These are phyloP conservation scores for Salarias fasciatus DNA, from an alignment of 2,797 vertebrate genomes.

Conservation along the genomic window DNA sequence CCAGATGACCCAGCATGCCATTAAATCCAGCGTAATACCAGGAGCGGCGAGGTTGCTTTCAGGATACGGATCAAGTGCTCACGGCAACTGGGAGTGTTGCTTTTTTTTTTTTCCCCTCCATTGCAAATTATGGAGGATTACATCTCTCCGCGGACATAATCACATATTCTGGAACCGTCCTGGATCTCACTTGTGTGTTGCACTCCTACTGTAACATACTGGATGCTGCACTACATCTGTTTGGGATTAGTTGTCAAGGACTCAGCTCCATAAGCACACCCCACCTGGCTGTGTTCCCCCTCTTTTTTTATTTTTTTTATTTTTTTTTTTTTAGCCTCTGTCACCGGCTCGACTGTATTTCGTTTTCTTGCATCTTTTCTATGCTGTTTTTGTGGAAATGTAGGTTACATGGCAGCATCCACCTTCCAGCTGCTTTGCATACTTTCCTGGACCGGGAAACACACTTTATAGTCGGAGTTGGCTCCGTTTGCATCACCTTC, in stretches of 20 bases:
- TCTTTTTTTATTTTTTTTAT: neutral
- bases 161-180: slow-evolving; percentile 57
- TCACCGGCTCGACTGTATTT: slow-evolving; percentile 22
- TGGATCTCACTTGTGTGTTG: slow-evolving; percentile 44
- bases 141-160: slow-evolving; percentile 59
- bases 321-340: neutral
- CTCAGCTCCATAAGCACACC: slow-evolving; percentile 34
- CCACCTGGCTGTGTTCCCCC: slow-evolving; percentile 52
- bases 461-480: slow-evolving; percentile 8
- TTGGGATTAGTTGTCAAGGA: slow-evolving; percentile 64
- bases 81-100: slow-evolving; percentile 37
- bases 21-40: slow-evolving; percentile 59
- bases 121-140: slow-evolving; percentile 66
- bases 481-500: slow-evolving; percentile 4
- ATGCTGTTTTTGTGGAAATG: slow-evolving; percentile 22
- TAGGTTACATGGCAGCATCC: neutral
- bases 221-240: slow-evolving; percentile 62
- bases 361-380: slow-evolving; percentile 14
- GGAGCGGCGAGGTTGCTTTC: slow-evolving; percentile 35
- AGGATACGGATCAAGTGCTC: slow-evolving; percentile 53
- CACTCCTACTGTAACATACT: slow-evolving; percentile 40
- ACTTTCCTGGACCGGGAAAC: slow-evolving; percentile 10
- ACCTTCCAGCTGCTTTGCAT: slow-evolving; percentile 14
- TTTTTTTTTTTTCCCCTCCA: slow-evolving; percentile 4
- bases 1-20: slow-evolving; percentile 39